phyloP scores from a whole-genome alignment of 2,888 invertebrate genomes.

The Thysanoteuthis rhombus region DNA sequence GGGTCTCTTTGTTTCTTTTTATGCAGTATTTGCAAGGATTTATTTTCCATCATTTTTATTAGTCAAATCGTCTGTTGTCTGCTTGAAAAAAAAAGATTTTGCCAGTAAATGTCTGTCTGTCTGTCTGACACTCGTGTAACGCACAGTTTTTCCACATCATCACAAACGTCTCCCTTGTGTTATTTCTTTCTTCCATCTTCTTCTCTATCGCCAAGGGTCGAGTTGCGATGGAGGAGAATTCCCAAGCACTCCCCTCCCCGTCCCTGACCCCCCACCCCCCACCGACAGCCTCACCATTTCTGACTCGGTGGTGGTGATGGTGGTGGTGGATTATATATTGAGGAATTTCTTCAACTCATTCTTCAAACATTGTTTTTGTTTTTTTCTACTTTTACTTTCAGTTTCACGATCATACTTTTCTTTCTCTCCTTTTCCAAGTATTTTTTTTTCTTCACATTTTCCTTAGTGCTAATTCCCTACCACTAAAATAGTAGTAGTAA shows the following conservation, averaged over 20 bases:
- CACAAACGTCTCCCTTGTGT: background rate
- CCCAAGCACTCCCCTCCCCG: background rate
- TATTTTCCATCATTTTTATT: too few relatives aligned
- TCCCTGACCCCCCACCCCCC: too few relatives aligned
- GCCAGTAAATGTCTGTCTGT: background rate
- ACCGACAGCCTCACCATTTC: background rate
- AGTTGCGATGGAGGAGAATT: background rate
- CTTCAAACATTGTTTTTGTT: background rate
- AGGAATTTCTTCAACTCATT: background rate
- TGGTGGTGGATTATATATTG: background rate
- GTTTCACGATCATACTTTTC: background rate
- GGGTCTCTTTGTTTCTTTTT: too few relatives aligned
- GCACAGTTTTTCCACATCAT: background rate
- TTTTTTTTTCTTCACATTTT: too few relatives aligned
- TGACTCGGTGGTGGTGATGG: too few relatives aligned
- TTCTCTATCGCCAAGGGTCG: background rate
- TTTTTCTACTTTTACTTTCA: background rate
- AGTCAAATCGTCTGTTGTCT: too few relatives aligned
- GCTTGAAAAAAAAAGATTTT: too few relatives aligned
- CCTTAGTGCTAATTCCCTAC: too few relatives aligned
- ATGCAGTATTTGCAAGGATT: too few relatives aligned
- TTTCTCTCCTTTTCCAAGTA: too few relatives aligned
- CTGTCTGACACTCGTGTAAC: background rate
- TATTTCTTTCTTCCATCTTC: background rate
- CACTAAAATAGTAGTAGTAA: too few relatives aligned